Base-by-base conservation (phyloP, 1,140 invertebrate genomes). In the Wasmannia auropunctata region DNA sequence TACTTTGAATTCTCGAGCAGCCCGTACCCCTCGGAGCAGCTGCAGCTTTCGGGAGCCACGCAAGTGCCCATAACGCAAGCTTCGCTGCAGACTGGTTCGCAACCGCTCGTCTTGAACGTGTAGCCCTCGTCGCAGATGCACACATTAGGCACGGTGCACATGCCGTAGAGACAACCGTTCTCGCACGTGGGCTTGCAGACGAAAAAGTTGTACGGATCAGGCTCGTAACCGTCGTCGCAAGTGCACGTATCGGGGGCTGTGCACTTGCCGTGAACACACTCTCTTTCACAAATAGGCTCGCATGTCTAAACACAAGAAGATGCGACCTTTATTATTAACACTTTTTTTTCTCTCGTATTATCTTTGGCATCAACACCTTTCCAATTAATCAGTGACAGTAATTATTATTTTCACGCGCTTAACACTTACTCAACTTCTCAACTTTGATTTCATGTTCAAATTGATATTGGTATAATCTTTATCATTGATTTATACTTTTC, bases 201-300 rank as follows among this genome's bases (percentile, higher is more conserved):
- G 16, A 79, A 84, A 10, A n/a, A 14, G 46, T 80, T 46, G 1
- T 58, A 1, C 1, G 43, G 2, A 7, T 85, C 54, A 11, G 4
- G 11, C 0, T 60, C n/a, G 67, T 91, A 93, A 28, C 92, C 93
- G 0, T 69, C 8, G 22, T 92, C 58, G 37, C 94, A 95, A 0
- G 54, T 54, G 70, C 95, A 95, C 3, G 7, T 37, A n/a, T 93
- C 88, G 7, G 93, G 89, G 0, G 81, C 79, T 10, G 67, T 70
- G 75, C 94, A 95, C 16, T 63, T 54, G 0, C 92, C 91, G 16
- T 86, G 28, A 4, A 19, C 0, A 28, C 92, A 92, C 0, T 62
- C 75, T 14, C 25, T 10, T 1, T 40, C 16, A 56, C 92, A 94
- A 6, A 56, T 49, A 8, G 93, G 92, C 6, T 84, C 28, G 54